phyloP scores from a whole-genome alignment of 2,113 vertebrate species.

The Collichthys lucidus region DNA sequence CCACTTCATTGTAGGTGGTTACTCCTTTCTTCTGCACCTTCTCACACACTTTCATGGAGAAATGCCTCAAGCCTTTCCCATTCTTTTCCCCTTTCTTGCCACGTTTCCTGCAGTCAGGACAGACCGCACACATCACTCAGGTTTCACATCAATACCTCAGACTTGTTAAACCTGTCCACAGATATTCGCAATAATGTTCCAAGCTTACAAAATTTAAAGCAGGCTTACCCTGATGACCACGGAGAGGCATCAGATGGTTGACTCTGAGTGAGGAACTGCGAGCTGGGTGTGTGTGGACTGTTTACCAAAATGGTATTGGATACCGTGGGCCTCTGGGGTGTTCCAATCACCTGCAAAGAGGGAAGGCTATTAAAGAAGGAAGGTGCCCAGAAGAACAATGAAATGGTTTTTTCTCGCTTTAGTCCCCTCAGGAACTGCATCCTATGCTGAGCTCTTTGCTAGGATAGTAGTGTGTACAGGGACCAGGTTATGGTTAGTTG shows the following conservation, averaged over 20 bases:
- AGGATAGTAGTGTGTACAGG: background rate
- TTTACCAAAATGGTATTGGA: conserved; percentile 93
- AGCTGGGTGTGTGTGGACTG: conserved; percentile 96
- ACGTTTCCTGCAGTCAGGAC: conserved; percentile 86
- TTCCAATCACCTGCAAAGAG: conserved; percentile 90
- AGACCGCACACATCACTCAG: background rate
- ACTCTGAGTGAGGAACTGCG: conserved; percentile 96
- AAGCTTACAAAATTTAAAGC: background rate
- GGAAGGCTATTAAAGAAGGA: background rate
- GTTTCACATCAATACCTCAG: background rate
- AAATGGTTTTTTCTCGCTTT: background rate
- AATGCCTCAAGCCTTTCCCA: conserved; percentile 97
- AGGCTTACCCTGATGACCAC: conserved; percentile 96
- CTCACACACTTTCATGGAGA: conserved; percentile 99
- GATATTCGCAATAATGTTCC: background rate
- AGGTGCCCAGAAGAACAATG: background rate
- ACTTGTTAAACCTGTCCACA: background rate
- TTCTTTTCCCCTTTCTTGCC: conserved; percentile 99
- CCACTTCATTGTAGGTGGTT: conserved; percentile 98
- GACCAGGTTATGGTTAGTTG: background rate
- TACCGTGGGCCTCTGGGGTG: conserved; percentile 93
- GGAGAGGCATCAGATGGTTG: conserved; percentile 96
- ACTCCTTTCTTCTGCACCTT: conserved; percentile 98
- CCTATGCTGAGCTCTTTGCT: too few relatives aligned
- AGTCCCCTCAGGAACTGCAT: too few relatives aligned